Evolutionary conservation across 1,140 invertebrate genomes (phyloP), one percentile per base, ranked within the genome.

Genomic region (Cotesia chilonis): DNA sequence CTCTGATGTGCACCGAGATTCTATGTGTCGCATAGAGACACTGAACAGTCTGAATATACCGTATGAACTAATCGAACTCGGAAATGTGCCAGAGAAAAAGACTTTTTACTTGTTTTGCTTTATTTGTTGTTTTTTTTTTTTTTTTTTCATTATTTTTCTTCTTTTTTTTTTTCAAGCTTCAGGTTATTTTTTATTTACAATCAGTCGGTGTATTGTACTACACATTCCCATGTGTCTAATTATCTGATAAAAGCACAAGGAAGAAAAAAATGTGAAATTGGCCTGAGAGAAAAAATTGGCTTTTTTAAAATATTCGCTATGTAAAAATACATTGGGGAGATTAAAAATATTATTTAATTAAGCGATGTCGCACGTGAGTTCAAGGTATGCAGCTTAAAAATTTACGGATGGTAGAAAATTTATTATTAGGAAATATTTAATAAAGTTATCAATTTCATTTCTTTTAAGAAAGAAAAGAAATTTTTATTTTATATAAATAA

Each of bases 71-170:
- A 65, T 65, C 63, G 63, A 65, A 65, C 63, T 41, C 63, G 36
- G 37, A 65, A 65, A 37, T 65, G 63, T 65, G 63, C 63, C 63
- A 65, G 63, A 47, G 35, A 65, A 65, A 65, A 38, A 65, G 35
- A 65, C 38, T 37, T 38, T 10, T 35, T 28, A 12, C 10, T 35
- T 28, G n/a, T 55, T 55, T 57, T 52, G 28, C 28, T 28, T 20
- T 1, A 57, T n/a, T 17, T 55, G 4, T 55, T 14, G 3, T 3
- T 55, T 3, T 20, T 55, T 55, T 55, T 55, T 55, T n/a, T 55
- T 55, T 20, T 28, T 28, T 28, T 28, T 0, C 28, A 28, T 17
- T 57, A n/a, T 57, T 17, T 20, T 4, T 57, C 2, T 20, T 57
- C n/a, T 20, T 57, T 57, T 14, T 57, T 14, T 57, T 57, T 20